These are phyloP conservation scores for Phylloscopus whistleri DNA, from an alignment of 2,113 vertebrate species.

Conservation along the genomic window DNA sequence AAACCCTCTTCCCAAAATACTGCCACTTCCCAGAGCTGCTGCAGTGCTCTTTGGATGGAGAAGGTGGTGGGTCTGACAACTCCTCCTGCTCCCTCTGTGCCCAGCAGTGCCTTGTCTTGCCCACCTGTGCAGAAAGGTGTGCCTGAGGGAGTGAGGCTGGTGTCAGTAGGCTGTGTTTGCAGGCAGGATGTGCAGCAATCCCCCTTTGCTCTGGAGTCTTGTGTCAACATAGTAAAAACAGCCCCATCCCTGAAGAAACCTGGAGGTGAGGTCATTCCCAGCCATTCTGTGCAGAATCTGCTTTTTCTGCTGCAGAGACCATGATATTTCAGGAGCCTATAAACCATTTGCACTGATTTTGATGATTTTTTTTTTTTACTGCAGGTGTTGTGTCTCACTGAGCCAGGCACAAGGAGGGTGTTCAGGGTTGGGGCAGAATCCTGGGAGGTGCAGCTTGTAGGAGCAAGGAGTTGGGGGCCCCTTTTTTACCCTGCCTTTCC, in stretches of 20 bases:
- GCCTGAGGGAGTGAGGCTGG: neutral
- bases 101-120: neutral
- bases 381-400: neutral
- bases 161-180: neutral
- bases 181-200: fast-evolving
- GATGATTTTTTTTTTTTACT: neutral
- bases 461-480: neutral
- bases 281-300: neutral
- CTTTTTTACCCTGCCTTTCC: neutral
- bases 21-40: neutral
- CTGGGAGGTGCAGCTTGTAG: neutral
- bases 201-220: neutral
- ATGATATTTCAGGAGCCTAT: neutral
- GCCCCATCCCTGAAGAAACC: neutral
- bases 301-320: neutral
- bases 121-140: fast-evolving
- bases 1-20: neutral
- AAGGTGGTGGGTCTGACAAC: neutral
- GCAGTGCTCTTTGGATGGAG: neutral
- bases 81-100: neutral
- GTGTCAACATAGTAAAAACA: neutral
- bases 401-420: neutral
- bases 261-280: neutral
- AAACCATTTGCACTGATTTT: no score
- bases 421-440: neutral